Evolutionary conservation across 2,888 invertebrate genomes (phyloP).

Genomic region (Nasonovia ribisnigri): DNA sequence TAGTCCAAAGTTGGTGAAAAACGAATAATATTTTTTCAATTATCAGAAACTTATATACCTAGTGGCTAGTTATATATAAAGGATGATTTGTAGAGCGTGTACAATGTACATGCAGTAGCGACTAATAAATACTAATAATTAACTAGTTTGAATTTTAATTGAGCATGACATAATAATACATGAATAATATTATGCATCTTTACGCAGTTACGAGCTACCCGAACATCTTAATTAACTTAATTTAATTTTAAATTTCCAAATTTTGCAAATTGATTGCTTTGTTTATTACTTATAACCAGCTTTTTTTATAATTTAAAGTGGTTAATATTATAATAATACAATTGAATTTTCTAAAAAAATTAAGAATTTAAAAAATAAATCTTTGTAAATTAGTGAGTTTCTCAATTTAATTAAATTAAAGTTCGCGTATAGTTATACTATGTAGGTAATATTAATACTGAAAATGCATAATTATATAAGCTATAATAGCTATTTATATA

Average conservation of each 20-base stretch:
- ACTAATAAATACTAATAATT: not conserved
- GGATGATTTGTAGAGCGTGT: not conserved
- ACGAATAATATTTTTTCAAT: not conserved
- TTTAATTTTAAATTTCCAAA: not conserved
- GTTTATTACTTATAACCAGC: not conserved
- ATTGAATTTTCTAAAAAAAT: not conserved
- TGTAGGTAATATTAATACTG: not conserved
- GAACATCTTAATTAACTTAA: not conserved
- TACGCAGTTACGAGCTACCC: not conserved
- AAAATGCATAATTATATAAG: too few species aligned
- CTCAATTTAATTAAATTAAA: not conserved
- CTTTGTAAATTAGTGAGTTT: too few species aligned
- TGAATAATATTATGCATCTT: not conserved
- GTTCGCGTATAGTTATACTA: not conserved
- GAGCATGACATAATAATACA: not conserved
- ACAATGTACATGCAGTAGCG: not conserved
- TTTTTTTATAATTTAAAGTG: not conserved
- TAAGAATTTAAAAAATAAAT: too few species aligned
- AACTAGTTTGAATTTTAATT: not conserved
- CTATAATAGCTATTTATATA: too few species aligned
- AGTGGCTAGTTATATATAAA: too few species aligned
- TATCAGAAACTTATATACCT: not conserved
- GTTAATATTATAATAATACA: not conserved
- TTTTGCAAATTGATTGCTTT: not conserved
- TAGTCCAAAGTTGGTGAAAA: not conserved